Conservation (phyloP, 1,140 invertebrate species). For the Brachionus paranguensis region DNA sequence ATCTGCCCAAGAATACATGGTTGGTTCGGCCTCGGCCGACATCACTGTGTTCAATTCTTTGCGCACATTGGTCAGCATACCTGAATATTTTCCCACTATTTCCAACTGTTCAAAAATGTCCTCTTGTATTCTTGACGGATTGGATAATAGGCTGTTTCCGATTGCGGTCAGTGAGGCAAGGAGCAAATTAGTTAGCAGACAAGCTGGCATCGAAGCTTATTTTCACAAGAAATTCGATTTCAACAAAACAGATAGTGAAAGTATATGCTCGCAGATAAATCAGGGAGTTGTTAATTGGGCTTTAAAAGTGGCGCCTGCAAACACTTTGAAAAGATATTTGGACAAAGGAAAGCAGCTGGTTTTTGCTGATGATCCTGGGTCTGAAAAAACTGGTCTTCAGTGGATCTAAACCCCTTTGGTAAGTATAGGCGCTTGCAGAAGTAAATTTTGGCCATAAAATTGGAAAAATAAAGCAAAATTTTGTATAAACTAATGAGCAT, state of each 20-base stretch:
- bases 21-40: not conserved
- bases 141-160: conserved; percentile 35
- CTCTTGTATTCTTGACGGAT: not conserved
- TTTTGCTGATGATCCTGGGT: not conserved
- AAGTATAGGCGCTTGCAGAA: not conserved
- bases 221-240: no score
- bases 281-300: no score
- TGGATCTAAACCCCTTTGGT: conserved; percentile 25
- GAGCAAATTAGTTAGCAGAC: no score
- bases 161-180: no score
- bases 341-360: not conserved
- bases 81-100: conserved; percentile 28
- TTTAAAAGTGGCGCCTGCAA: no score
- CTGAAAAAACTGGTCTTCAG: not conserved
- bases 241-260: no score
- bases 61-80: not conserved
- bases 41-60: not conserved
- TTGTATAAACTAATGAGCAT: no score
- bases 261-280: no score
- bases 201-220: no score
- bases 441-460: no score
- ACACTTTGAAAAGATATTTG: not conserved
- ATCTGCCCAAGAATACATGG: not conserved
- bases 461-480: no score
- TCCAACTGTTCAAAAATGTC: not conserved